Conservation (phyloP, 2,113 vertebrate genomes). For the Sterrhoptilus dennistouni region DNA sequence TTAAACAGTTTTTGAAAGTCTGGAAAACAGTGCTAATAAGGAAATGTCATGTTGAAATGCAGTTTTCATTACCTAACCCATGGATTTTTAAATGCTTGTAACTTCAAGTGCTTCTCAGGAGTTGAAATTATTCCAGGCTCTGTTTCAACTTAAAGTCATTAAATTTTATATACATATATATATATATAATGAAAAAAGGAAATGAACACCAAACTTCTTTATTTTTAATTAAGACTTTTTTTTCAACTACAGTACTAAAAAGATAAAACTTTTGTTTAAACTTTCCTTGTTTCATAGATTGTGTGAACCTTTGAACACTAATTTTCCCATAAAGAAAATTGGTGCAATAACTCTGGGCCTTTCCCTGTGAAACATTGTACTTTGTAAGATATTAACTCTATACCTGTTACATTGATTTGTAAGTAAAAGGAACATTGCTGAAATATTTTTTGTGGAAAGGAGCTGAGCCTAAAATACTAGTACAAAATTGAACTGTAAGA, state of each 20-base stretch:
- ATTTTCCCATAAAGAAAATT: not conserved
- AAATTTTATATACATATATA: not conserved
- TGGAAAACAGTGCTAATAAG: slow-evolving; percentile 3
- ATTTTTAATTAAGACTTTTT: not conserved
- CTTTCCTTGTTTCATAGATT: not conserved
- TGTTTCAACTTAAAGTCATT: not conserved
- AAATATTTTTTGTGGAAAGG: not conserved
- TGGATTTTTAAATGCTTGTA: slow-evolving; percentile 24
- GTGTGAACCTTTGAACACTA: not conserved
- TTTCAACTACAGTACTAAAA: not conserved
- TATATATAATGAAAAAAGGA: not conserved
- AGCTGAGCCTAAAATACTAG: not conserved
- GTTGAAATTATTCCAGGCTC: not conserved
- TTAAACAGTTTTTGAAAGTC: not conserved
- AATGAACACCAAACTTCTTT: not conserved
- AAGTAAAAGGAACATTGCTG: not conserved
- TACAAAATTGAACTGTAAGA: not conserved
- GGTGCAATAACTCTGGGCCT: not conserved
- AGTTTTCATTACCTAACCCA: slow-evolving; percentile 24
- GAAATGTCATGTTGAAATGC: slow-evolving; percentile 13
- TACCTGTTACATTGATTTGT: not conserved
- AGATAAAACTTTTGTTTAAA: not conserved
- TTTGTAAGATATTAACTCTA: not conserved
- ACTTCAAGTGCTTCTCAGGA: not conserved
- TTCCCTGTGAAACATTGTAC: not conserved